Conservation (phyloP, 2,797 vertebrate species). For the Spondyliosoma cantharus region DNA sequence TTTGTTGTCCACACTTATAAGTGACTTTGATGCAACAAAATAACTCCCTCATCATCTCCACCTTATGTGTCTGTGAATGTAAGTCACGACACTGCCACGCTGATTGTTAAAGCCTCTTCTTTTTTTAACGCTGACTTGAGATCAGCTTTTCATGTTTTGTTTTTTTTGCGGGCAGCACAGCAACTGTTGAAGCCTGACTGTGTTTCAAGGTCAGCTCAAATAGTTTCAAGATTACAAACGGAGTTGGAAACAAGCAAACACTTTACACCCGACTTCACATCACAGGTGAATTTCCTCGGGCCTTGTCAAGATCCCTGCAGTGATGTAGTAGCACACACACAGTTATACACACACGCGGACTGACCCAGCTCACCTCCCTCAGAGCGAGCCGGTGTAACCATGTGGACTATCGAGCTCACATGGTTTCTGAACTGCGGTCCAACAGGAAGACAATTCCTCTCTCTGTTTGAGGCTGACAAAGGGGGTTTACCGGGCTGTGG, state of each 20-base stretch:
- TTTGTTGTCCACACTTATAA: background rate
- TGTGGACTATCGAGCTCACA: constrained; percentile 11
- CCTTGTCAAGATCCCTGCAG: constrained; percentile 36
- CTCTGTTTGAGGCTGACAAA: constrained; percentile 24
- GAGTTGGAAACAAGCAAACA: constrained; percentile 34
- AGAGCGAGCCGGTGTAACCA: background rate
- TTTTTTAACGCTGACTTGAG: background rate
- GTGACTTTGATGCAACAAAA: constrained; percentile 19
- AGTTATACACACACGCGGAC: constrained; percentile 8
- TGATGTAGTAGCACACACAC: constrained; percentile 19
- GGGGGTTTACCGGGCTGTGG: background rate
- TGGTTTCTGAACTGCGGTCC: constrained; percentile 24
- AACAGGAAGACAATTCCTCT: constrained; percentile 38
- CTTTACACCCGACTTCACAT: constrained; percentile 49
- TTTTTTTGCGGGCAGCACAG: background rate
- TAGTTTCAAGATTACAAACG: constrained; percentile 35
- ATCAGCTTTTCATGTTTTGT: background rate
- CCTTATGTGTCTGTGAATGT: background rate
- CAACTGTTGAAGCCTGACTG: constrained; percentile 17
- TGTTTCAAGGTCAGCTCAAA: constrained; percentile 55
- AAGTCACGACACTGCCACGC: constrained; percentile 17
- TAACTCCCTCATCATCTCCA: constrained; percentile 16
- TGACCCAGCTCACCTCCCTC: constrained; percentile 38
- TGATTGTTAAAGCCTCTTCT: background rate
- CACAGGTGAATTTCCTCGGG: constrained; percentile 58